Conservation (phyloP, 2,113 vertebrate species). For the Hippocampus comes region DNA sequence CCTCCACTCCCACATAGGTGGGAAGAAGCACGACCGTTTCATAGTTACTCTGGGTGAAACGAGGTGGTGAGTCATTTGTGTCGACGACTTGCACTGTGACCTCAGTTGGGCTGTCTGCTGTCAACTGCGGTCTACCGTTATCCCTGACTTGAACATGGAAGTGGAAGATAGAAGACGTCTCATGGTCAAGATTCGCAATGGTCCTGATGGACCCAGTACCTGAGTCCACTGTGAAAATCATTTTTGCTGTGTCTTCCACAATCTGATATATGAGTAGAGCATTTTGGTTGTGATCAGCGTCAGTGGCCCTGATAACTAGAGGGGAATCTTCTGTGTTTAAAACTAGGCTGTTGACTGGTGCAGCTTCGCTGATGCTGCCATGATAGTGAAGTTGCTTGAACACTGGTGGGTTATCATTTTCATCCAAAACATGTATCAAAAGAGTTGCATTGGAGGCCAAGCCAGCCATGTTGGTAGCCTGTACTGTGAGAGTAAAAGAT, state of each 20-base stretch:
- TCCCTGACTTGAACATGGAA: slow-evolving; percentile 94
- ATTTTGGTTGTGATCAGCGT: slow-evolving; percentile 91
- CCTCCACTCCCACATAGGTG: slow-evolving; percentile 89
- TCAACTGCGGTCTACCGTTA: slow-evolving; percentile 86
- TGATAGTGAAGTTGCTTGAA: slow-evolving; percentile 85
- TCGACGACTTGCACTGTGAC: slow-evolving; percentile 90
- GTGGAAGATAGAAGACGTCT: slow-evolving; percentile 83
- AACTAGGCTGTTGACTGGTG: slow-evolving; percentile 87
- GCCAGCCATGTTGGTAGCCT: slow-evolving; percentile 94
- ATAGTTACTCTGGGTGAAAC: slow-evolving; percentile 84
- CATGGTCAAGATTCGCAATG: slow-evolving; percentile 88
- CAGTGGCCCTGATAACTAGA: slow-evolving; percentile 85
- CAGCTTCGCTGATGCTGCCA: slow-evolving; percentile 89
- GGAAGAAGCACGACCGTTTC: slow-evolving; percentile 88
- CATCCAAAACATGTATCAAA: slow-evolving; percentile 84
- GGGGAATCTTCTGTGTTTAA: slow-evolving; percentile 78
- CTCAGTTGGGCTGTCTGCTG: slow-evolving; percentile 87
- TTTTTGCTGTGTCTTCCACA: slow-evolving; percentile 89
- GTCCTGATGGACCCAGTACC: slow-evolving; percentile 94
- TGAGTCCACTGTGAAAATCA: slow-evolving; percentile 91
- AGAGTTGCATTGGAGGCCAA: slow-evolving; percentile 87
- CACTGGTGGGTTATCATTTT: slow-evolving; percentile 90
- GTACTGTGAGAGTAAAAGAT: slow-evolving; percentile 81
- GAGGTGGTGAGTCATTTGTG: slow-evolving; percentile 91
- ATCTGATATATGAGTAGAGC: slow-evolving; percentile 92